Evolutionary conservation across 2,797 vertebrate species (phyloP).

Genomic region (Chloroceryle inda): DNA sequence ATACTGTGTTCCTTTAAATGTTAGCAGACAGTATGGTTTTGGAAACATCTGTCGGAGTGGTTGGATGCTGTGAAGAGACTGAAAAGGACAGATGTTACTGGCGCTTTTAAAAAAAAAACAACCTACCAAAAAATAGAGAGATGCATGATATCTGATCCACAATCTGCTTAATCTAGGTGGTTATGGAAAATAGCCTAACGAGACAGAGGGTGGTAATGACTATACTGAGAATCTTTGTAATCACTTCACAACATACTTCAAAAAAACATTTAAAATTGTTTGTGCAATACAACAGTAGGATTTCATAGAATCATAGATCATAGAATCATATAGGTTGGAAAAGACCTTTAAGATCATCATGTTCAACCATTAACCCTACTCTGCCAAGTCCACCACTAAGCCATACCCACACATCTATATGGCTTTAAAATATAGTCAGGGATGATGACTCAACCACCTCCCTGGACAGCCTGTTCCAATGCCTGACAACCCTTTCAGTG

Average conservation of each 20-base stretch:
- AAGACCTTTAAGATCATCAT: too few relatives aligned
- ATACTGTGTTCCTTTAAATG: slow-evolving; percentile 79
- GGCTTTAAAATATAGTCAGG: too few relatives aligned
- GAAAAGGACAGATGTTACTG: slow-evolving; percentile 82
- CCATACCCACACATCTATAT: too few relatives aligned
- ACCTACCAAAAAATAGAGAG: slow-evolving; percentile 8
- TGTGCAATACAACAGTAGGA: background rate
- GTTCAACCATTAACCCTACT: too few relatives aligned
- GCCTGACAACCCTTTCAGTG: too few relatives aligned
- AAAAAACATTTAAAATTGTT: background rate
- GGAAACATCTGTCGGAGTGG: slow-evolving; percentile 80
- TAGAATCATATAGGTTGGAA: too few relatives aligned
- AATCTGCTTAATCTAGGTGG: slow-evolving; percentile 11
- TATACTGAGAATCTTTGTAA: background rate
- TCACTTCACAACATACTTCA: background rate
- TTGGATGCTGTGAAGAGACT: slow-evolving; percentile 76
- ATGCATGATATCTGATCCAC: background rate
- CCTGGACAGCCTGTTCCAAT: too few relatives aligned
- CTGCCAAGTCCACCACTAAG: too few relatives aligned
- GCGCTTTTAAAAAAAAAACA: slow-evolving; percentile 36
- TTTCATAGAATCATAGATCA: background rate
- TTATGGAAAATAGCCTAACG: background rate
- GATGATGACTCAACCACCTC: too few relatives aligned
- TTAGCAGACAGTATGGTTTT: slow-evolving; percentile 78
- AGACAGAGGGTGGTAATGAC: background rate